These are phyloP conservation scores for Plectrocnemia conspersa DNA, from an alignment of 1,140 invertebrate genomes.

Conservation along the genomic window DNA sequence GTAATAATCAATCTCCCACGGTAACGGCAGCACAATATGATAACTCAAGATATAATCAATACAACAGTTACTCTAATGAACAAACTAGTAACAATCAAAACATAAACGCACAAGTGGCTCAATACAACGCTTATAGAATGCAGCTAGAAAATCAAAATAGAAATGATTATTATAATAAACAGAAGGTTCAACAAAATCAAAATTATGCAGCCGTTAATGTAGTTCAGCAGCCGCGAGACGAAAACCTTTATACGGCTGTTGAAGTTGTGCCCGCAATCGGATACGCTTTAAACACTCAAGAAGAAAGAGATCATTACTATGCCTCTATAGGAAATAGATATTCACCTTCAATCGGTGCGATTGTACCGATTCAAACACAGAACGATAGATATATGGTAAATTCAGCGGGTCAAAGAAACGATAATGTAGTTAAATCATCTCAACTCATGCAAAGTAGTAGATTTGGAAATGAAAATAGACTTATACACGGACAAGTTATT, in stretches of 20 bases:
- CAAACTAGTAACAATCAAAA: too few species aligned
- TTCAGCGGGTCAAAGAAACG: too few species aligned
- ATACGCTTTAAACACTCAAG: slow-evolving; percentile 23
- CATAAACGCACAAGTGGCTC: too few species aligned
- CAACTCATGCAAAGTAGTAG: not conserved
- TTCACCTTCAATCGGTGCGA: not conserved
- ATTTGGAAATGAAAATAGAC: slow-evolving; percentile 11
- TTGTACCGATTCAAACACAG: too few species aligned
- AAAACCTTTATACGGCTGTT: slow-evolving; percentile 19
- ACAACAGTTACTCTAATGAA: slow-evolving; percentile 1
- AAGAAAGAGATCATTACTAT: slow-evolving; percentile 27
- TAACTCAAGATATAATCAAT: not conserved
- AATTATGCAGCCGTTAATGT: not conserved
- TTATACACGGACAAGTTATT: slow-evolving; percentile 15
- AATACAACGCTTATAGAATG: too few species aligned
- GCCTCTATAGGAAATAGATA: slow-evolving; percentile 20
- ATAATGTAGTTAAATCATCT: not conserved
- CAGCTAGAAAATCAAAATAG: too few species aligned
- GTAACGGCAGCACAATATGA: not conserved
- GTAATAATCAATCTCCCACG: not conserved
- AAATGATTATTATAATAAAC: too few species aligned
- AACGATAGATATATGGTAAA: too few species aligned
- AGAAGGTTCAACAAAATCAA: slow-evolving; percentile 1
- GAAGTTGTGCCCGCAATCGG: slow-evolving; percentile 33
- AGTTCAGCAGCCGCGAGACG: not conserved